Conservation (phyloP, 2,797 vertebrate species). For the Sebastiscus albofasciatus region DNA sequence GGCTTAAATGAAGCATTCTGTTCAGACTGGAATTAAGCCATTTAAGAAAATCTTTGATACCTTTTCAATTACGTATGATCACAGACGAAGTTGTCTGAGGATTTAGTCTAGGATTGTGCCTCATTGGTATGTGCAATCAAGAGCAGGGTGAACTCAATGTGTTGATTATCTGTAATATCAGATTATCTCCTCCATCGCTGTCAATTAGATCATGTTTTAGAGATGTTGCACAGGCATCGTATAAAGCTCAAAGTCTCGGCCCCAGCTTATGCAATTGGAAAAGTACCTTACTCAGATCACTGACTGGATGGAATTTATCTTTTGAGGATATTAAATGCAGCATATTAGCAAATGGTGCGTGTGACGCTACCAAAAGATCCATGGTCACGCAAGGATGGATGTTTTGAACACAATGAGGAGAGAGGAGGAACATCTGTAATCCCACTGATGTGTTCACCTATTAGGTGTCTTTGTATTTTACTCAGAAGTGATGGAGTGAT, state of each 20-base stretch:
- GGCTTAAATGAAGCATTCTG: constrained; percentile 22
- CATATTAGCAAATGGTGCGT: constrained; percentile 76
- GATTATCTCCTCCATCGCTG: constrained; percentile 21
- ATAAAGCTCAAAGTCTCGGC: constrained; percentile 41
- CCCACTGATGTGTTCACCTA: not conserved
- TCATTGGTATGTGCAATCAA: constrained; percentile 4
- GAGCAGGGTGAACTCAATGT: not conserved
- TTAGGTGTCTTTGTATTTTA: not conserved
- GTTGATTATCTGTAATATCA: constrained; percentile 38
- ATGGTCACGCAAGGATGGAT: constrained; percentile 60
- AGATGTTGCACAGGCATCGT: constrained; percentile 40
- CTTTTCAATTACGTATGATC: constrained; percentile 24
- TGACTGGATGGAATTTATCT: constrained; percentile 79
- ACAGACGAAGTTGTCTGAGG: not conserved
- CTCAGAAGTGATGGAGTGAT: not conserved
- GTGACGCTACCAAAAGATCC: constrained; percentile 53
- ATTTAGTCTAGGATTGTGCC: not conserved
- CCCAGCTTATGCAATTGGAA: constrained; percentile 66
- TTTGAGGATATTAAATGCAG: constrained; percentile 77
- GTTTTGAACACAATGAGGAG: constrained; percentile 45
- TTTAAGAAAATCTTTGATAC: constrained; percentile 21
- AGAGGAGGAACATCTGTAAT: constrained; percentile 40
- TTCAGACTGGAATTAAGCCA: constrained; percentile 18
- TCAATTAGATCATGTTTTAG: constrained; percentile 46
- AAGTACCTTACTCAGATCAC: constrained; percentile 74